Conservation (phyloP, 1,140 invertebrate genomes). For the Antheraea mylitta region DNA sequence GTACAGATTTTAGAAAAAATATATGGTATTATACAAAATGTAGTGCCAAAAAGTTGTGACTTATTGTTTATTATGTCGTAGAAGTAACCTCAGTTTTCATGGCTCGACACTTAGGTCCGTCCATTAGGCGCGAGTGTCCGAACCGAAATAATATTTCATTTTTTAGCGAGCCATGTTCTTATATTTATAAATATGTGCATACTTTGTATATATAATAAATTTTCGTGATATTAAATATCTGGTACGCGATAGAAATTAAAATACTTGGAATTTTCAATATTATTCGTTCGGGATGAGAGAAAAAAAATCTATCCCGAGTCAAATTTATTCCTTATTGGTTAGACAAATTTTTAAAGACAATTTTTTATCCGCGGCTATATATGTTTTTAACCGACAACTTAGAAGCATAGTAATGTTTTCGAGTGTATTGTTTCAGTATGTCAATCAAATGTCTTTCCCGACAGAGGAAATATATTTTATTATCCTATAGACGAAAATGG, state of each 20-base stretch:
- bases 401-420: too few relatives aligned
- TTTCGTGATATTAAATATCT: neutral
- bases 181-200: constrained; percentile 1
- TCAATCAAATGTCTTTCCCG: too few relatives aligned
- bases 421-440: too few relatives aligned
- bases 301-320: neutral
- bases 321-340: neutral
- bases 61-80: too few relatives aligned
- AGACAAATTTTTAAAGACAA: neutral
- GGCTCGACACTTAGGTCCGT: constrained; percentile 7
- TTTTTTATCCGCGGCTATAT: too few relatives aligned
- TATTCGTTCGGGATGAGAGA: neutral
- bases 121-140: constrained; percentile 23
- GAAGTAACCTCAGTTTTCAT: neutral
- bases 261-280: neutral
- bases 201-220: neutral
- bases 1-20: too few relatives aligned
- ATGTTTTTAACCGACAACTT: too few relatives aligned
- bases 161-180: constrained; percentile 20
- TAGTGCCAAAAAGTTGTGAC: too few relatives aligned
- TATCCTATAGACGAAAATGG: too few relatives aligned
- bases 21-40: too few relatives aligned
- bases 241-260: neutral
- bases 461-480: too few relatives aligned
- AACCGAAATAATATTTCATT: constrained; percentile 24